These are phyloP conservation scores for Penaeus chinensis DNA, from an alignment of 1,140 invertebrate species.

Conservation along the genomic window DNA sequence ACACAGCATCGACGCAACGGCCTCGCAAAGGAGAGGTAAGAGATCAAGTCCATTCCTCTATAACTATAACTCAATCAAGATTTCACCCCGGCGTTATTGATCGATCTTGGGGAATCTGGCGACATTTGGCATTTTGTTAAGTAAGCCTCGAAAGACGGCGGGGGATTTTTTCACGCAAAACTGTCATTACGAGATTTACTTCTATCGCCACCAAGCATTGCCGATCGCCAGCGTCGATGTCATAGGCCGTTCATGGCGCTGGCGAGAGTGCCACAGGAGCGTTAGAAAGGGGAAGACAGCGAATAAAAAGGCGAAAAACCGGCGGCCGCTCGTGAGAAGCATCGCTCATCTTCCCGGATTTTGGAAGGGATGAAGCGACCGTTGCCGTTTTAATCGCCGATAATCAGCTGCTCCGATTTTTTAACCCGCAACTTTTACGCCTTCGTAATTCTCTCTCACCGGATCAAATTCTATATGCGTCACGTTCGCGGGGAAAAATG, in stretches of 20 bases:
- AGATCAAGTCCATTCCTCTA: too few relatives aligned
- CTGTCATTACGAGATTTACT: slow-evolving; percentile 45
- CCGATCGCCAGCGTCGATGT: too few relatives aligned
- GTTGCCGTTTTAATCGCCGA: slow-evolving; percentile 54
- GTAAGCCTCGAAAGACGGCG: slow-evolving; percentile 49
- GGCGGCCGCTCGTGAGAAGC: slow-evolving; percentile 8
- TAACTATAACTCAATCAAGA: too few relatives aligned
- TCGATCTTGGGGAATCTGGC: slow-evolving; percentile 44
- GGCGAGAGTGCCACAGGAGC: background rate
- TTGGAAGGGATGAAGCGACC: slow-evolving; percentile 22
- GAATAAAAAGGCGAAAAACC: slow-evolving; percentile 3
- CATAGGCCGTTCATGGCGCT: too few relatives aligned
- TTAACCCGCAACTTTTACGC: slow-evolving; percentile 12
- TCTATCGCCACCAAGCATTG: slow-evolving; percentile 6
- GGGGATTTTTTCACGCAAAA: slow-evolving; percentile 40
- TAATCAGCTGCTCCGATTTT: slow-evolving; percentile 37
- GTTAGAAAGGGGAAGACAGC: background rate
- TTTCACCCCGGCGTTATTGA: slow-evolving; percentile 43
- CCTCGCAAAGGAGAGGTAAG: too few relatives aligned
- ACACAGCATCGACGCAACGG: too few relatives aligned
- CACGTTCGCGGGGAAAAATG: slow-evolving; percentile 1
- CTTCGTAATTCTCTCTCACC: background rate
- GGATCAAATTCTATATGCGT: background rate
- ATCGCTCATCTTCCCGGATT: slow-evolving; percentile 52
- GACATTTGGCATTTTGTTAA: slow-evolving; percentile 57